Conservation (phyloP, 35 echinoderm and acorn worm genomes). For the Hemicentrotus pulcherrimus region DNA sequence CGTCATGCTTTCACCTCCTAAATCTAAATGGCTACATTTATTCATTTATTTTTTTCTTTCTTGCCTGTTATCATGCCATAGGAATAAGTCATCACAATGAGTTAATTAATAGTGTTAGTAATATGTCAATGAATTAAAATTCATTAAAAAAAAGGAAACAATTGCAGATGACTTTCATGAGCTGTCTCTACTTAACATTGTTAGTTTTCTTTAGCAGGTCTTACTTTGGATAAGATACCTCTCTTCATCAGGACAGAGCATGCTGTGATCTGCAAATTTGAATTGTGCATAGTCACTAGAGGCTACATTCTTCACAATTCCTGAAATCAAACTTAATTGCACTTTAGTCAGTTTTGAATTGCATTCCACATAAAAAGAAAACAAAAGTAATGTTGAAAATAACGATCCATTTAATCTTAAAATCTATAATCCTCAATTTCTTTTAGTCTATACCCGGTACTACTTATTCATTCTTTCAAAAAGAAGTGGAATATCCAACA, state of each 20-base stretch:
- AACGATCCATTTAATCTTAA: background rate
- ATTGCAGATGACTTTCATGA: background rate
- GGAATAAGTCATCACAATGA: background rate
- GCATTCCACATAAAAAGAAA: background rate
- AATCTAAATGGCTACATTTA: background rate
- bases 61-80: background rate
- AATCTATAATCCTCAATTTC: background rate
- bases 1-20: background rate
- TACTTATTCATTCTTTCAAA: background rate
- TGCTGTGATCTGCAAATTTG: background rate
- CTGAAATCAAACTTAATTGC: background rate
- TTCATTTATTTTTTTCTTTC: background rate
- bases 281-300: slow-evolving; percentile 1
- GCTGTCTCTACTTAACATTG: background rate
- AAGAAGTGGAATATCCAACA: background rate
- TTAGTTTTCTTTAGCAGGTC: background rate
- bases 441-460: background rate
- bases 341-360: background rate
- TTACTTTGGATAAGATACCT: background rate
- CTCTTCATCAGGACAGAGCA: too few species aligned
- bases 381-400: background rate
- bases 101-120: too few species aligned
- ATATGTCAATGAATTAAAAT: background rate
- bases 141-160: background rate
- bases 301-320: background rate